A percentile compares a stretch with the other conserved stretches of the same genome.
phyloP scores from a whole-genome alignment of 2,888 invertebrate genomes.

The Pseudococcus viburni region DNA sequence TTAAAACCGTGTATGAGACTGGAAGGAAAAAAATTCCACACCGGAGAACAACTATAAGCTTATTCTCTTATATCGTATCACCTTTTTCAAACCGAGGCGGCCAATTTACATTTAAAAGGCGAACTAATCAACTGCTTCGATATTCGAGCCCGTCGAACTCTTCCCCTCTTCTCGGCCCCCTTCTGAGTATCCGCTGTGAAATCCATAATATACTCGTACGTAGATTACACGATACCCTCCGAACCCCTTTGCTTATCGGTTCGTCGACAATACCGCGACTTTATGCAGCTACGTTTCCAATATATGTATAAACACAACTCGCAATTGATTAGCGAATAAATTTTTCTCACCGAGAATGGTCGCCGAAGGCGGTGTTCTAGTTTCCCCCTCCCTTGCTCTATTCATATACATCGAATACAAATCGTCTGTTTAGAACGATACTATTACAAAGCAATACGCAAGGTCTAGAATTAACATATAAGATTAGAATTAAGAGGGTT shows the following conservation, averaged over 20 bases:
- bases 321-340: slow-evolving; percentile 26
- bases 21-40: slow-evolving; percentile 28
- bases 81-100: slow-evolving; percentile 30
- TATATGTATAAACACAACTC: slow-evolving; percentile 15
- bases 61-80: slow-evolving; percentile 22
- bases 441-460: slow-evolving; percentile 29
- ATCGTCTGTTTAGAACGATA: slow-evolving; percentile 47
- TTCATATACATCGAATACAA: slow-evolving; percentile 31
- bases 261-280: neutral
- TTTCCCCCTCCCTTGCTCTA: neutral
- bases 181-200: neutral
- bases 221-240: neutral
- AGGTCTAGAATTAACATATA: slow-evolving; percentile 49
- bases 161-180: neutral
- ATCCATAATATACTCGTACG: neutral
- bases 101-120: slow-evolving; percentile 47
- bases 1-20: slow-evolving; percentile 10
- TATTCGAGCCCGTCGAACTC: neutral
- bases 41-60: slow-evolving; percentile 8
- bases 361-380: neutral
- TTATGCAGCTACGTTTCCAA: neutral
- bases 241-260: neutral
- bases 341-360: neutral
- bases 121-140: slow-evolving; percentile 30
- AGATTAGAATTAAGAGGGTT: slow-evolving; percentile 57